phyloP scores from a whole-genome alignment of 2,113 vertebrate genomes.

The Patagioenas fasciata region DNA sequence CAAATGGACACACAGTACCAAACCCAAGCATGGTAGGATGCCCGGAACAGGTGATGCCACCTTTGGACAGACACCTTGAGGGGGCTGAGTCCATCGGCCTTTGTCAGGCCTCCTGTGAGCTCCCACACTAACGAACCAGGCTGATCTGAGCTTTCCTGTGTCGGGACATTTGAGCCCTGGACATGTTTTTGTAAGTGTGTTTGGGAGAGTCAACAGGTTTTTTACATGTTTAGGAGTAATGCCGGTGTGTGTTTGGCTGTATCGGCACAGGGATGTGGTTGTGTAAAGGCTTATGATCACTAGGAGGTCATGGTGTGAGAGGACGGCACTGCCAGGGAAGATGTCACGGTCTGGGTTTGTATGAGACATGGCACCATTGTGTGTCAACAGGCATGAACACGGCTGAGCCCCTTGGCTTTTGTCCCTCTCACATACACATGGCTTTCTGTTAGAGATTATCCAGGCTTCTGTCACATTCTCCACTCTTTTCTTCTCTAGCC shows the following conservation, averaged over 20 bases:
- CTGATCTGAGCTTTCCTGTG: rapidly evolving
- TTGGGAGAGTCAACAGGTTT: neutral
- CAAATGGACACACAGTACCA: neutral
- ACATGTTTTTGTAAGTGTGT: rapidly evolving
- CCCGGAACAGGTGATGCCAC: neutral
- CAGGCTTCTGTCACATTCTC: neutral
- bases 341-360: neutral
- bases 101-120: rapidly evolving
- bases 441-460: neutral
- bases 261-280: rapidly evolving
- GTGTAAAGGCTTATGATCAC: neutral
- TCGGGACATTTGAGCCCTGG: rapidly evolving
- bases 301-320: rapidly evolving
- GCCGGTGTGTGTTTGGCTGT: rapidly evolving
- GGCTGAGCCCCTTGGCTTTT: neutral
- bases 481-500: neutral
- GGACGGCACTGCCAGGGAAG: rapidly evolving
- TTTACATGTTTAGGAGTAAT: rapidly evolving
- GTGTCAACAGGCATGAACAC: neutral
- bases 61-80: neutral
- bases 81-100: neutral
- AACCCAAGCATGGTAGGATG: neutral
- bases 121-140: neutral
- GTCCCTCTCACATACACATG: neutral
- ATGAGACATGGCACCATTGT: neutral